Evolutionary conservation across 1,140 invertebrate species (phyloP), one percentile per base, ranked within the genome.

Genomic region (Euwallacea similis): DNA sequence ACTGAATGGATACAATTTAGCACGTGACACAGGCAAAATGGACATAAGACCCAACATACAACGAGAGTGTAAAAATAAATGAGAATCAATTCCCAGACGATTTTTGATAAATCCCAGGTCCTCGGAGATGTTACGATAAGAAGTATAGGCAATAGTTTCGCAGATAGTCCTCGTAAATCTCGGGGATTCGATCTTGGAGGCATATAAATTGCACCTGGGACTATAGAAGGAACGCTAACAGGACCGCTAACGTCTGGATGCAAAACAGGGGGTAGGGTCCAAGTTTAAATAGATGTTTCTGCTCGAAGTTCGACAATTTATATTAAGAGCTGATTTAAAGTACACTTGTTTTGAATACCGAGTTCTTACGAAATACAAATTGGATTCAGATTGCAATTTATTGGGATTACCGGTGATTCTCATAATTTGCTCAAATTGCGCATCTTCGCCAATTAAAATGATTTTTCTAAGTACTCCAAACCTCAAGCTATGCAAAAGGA

Each of bases 121-220:
- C 62, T 71, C 16, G 6, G 68, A 69, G 68, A 69, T 69, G 68
- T 42, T 47, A 63, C 42, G 62, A 71, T 71, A 71, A 71, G 43
- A 71, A 71, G 69, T 71, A 71, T 71, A 66, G 69, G 69, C 69
- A 66, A 66, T 66, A 71, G 69, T 71, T 71, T 66, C 55, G 42
- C 41, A 71, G 69, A 71, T 71, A 46, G 62, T 71, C 55, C 60
- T 50, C 58, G 53, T 71, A 71, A 71, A 71, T 71, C 63, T 66
- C 41, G 44, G 33, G 33, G 47, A 78, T 80, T 80, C 77, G 79
- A 79, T 80, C 77, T 77, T 77, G 73, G 76, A 73, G 74, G 68
- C 74, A 77, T 77, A 80, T 80, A 80, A 80, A 80, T 80, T 77
- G 78, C 78, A 80, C 78, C 76, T 80, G 79, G 74, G 78, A 77